A percentile compares a stretch with the other conserved stretches of the same genome.
These are phyloP conservation scores for Andrena bicolor DNA, from an alignment of 2,888 invertebrate species.

Conservation along the genomic window DNA sequence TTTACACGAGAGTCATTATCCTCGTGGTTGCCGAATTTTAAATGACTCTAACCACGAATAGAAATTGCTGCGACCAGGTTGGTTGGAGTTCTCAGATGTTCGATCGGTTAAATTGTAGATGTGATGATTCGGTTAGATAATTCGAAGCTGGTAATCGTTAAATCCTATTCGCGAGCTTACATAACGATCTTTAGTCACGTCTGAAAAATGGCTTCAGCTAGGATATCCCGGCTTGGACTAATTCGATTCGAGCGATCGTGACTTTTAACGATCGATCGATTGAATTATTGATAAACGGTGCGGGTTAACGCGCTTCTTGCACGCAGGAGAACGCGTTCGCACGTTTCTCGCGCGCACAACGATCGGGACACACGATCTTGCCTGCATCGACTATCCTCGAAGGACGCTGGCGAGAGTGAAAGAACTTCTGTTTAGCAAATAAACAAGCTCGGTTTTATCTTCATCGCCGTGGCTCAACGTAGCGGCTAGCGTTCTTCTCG, in stretches of 20 bases:
- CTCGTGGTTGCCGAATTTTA: neutral
- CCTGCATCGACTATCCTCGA: slow-evolving; percentile 42
- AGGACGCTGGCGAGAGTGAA: slow-evolving; percentile 60
- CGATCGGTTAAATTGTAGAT: neutral
- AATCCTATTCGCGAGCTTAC: slow-evolving; percentile 45
- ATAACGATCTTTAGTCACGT: slow-evolving; percentile 43
- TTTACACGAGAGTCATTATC: neutral
- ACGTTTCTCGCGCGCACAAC: slow-evolving; percentile 14
- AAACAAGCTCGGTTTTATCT: slow-evolving; percentile 49
- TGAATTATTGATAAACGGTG: slow-evolving; percentile 2
- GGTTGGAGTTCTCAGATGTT: neutral
- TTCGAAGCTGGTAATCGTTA: slow-evolving; percentile 12
- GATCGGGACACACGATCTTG: slow-evolving; percentile 41
- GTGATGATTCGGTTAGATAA: slow-evolving; percentile 10
- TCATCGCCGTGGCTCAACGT: slow-evolving; percentile 9
- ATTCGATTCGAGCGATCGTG: slow-evolving; percentile 19
- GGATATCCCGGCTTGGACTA: slow-evolving; percentile 31
- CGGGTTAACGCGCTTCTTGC: neutral
- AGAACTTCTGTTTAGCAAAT: slow-evolving; percentile 62
- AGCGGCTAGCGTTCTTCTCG: slow-evolving; percentile 12
- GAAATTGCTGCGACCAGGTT: no score
- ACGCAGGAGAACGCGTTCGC: slow-evolving; percentile 31
- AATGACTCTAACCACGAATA: neutral
- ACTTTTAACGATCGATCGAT: slow-evolving; percentile 1
- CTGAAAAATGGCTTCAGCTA: slow-evolving; percentile 47